phyloP scores from a whole-genome alignment of 2,888 invertebrate genomes.

The Theretra japonica region DNA sequence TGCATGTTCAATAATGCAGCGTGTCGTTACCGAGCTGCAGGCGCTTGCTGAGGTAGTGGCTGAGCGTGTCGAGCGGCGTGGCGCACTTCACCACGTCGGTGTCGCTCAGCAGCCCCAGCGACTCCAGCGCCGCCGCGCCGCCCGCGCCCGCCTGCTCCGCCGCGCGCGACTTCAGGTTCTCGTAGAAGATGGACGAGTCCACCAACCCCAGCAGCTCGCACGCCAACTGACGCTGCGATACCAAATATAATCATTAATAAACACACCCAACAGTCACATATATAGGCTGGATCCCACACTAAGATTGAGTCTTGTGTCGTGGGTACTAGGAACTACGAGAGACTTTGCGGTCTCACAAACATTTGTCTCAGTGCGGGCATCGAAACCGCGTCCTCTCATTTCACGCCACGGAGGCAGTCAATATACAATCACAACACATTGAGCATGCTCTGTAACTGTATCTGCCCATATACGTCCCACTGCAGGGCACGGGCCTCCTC shows the following conservation, averaged over 20 bases:
- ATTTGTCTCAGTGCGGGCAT: too few species aligned
- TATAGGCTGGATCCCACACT: too few species aligned
- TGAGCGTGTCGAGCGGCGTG: slow-evolving; percentile 96
- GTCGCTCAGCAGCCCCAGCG: slow-evolving; percentile 94
- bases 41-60: slow-evolving; percentile 93
- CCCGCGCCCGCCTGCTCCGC: slow-evolving; percentile 90
- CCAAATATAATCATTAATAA: too few species aligned
- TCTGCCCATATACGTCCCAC: too few species aligned
- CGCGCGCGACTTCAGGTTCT: slow-evolving; percentile 94
- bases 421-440: too few species aligned
- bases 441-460: too few species aligned
- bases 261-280: too few species aligned
- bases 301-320: too few species aligned
- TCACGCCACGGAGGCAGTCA: neutral
- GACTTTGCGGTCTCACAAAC: too few species aligned
- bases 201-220: slow-evolving; percentile 93
- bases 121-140: slow-evolving; percentile 91
- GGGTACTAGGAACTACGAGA: too few species aligned
- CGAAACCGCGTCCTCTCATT: too few species aligned
- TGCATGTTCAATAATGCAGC: neutral
- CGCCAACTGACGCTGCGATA: slow-evolving; percentile 90
- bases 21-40: slow-evolving; percentile 88
- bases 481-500: too few species aligned
- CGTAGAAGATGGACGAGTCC: slow-evolving; percentile 95
- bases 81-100: slow-evolving; percentile 91